phyloP scores from a whole-genome alignment of 2,797 vertebrate species.

The Nasua narica region DNA sequence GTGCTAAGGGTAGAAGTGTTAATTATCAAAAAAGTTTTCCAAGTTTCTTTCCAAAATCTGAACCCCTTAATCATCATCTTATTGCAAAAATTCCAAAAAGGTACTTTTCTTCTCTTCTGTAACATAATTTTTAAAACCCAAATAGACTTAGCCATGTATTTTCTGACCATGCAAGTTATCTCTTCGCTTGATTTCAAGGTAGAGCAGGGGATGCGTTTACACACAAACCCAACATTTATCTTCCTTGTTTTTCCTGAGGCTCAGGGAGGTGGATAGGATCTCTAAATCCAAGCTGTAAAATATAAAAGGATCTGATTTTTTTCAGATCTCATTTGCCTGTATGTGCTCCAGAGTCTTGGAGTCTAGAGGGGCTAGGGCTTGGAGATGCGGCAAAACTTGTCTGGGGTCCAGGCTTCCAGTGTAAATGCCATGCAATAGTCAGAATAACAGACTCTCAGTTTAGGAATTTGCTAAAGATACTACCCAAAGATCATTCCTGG shows the following conservation, averaged over 20 bases:
- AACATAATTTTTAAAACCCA: conserved; percentile 2
- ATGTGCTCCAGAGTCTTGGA: not conserved
- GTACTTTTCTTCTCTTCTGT: not conserved
- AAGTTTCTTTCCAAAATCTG: not conserved
- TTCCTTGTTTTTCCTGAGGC: not conserved
- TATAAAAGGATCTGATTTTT: not conserved
- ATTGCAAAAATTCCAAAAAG: not conserved
- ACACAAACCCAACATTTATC: not conserved
- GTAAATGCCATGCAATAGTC: not conserved
- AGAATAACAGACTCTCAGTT: conserved; percentile 28
- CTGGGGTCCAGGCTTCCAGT: not conserved
- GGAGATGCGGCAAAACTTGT: not conserved
- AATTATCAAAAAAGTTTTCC: not conserved
- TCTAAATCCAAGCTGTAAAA: conserved; percentile 4
- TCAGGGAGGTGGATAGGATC: not conserved
- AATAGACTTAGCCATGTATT: not conserved
- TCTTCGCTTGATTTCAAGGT: not conserved
- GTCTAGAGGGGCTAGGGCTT: not conserved
- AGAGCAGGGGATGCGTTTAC: not conserved
- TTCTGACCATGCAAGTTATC: not conserved
- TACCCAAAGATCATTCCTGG: not conserved
- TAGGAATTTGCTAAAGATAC: conserved; percentile 25
- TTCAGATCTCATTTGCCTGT: not conserved
- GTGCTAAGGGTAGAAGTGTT: not conserved
- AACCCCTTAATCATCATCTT: not conserved